Conservation (phyloP, 2,888 invertebrate species). For the Zeuzera pyrina region DNA sequence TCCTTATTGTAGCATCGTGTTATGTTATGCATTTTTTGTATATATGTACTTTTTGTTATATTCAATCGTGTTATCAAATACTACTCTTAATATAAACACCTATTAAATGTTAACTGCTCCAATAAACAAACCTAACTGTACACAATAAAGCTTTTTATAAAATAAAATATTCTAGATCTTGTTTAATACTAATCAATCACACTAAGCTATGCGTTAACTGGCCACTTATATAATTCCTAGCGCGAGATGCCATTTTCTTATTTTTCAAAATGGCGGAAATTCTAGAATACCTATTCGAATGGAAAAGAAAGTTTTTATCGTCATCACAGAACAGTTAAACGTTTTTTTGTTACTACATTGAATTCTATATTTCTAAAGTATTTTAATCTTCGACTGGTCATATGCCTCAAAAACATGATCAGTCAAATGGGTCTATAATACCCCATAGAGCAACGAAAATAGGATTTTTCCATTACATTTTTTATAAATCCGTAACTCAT, state of each 20-base stretch:
- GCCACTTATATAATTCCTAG: constrained; percentile 35
- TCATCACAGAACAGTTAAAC: constrained; percentile 53
- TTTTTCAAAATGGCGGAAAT: constrained; percentile 41
- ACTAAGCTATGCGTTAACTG: constrained; percentile 62
- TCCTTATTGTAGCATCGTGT: constrained; percentile 66
- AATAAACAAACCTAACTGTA: constrained; percentile 64
- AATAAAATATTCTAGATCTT: constrained; percentile 64
- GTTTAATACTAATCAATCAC: constrained; percentile 51
- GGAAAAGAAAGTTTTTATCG: constrained; percentile 36
- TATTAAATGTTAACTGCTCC: constrained; percentile 48
- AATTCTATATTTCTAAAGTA: too few relatives aligned
- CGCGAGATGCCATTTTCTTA: constrained; percentile 42
- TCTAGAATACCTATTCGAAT: constrained; percentile 24
- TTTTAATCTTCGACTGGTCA: too few relatives aligned
- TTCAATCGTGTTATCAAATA: constrained; percentile 64
- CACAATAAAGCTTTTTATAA: constrained; percentile 59
- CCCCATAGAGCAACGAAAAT: too few relatives aligned
- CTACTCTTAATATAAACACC: constrained; percentile 62
- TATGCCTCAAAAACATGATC: too few relatives aligned
- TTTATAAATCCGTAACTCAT: too few relatives aligned
- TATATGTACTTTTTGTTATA: constrained; percentile 34
- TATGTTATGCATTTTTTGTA: constrained; percentile 42
- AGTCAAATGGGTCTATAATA: too few relatives aligned
- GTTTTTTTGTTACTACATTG: constrained; percentile 32
- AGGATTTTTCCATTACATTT: too few relatives aligned